A percentile compares a stretch with the other conserved stretches of the same genome.
These are phyloP conservation scores for Turritopsis rubra DNA, from an alignment of 30 jellyfish, hydroid and myxozoan genomes.

Conservation along the genomic window DNA sequence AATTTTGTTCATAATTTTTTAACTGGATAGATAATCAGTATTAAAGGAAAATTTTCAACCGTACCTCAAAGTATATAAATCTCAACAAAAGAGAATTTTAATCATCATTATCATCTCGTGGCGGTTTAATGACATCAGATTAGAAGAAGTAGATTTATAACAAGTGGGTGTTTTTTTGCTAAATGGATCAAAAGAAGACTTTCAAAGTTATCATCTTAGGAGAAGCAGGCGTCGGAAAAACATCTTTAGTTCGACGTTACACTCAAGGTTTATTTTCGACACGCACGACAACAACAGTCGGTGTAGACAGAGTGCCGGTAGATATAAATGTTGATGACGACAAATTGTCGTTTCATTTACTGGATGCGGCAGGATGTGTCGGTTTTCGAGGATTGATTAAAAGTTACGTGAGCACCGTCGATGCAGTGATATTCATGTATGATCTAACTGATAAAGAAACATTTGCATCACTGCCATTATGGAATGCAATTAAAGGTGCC, in stretches of 20 bases:
- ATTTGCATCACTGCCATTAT: slow-evolving; percentile 63
- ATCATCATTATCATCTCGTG: too few relatives aligned
- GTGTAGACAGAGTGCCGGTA: slow-evolving; percentile 49
- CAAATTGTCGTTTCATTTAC: slow-evolving; percentile 10
- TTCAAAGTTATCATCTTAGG: slow-evolving; percentile 42
- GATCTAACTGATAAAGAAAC: slow-evolving; percentile 70
- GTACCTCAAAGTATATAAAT: not conserved
- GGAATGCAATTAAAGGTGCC: slow-evolving; percentile 48
- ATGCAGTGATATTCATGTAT: slow-evolving; percentile 67
- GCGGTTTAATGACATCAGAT: too few relatives aligned
- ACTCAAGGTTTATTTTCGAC: slow-evolving; percentile 18
- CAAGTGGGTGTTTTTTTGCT: not conserved
- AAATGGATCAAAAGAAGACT: not conserved
- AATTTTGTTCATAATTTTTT: too few relatives aligned
- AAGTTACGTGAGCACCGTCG: slow-evolving; percentile 49
- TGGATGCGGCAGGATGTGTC: slow-evolving; percentile 70
- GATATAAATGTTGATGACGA: slow-evolving; percentile 7
- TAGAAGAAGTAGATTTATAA: not conserved
- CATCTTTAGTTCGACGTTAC: slow-evolving; percentile 42
- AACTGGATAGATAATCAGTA: not conserved
- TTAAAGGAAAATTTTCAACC: not conserved
- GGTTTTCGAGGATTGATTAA: slow-evolving; percentile 41
- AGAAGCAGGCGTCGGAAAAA: slow-evolving; percentile 74
- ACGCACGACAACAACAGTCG: slow-evolving; percentile 51
- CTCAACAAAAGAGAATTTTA: too few relatives aligned